Percentiles rank a stretch among this genome's conserved stretches.
Evolutionary conservation across 2,797 vertebrate species (phyloP).

Genomic region (Fistularia commersonii): DNA sequence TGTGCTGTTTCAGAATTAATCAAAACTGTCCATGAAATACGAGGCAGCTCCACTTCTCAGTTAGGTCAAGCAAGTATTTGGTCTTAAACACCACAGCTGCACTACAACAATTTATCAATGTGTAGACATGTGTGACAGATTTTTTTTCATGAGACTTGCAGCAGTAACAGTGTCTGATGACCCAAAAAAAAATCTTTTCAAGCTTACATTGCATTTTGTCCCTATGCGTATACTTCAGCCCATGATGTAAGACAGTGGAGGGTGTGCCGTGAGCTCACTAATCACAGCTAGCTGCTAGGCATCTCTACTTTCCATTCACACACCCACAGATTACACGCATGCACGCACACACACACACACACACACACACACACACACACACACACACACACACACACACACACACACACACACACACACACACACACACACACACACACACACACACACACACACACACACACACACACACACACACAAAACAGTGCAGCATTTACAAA

Average conservation of each 20-base stretch:
- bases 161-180: conserved; percentile 9
- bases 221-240: conserved; percentile 25
- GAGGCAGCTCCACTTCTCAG: conserved; percentile 1
- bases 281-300: conserved; percentile 11
- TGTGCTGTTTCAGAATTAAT: background rate
- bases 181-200: conserved; percentile 2
- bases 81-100: conserved; percentile 36
- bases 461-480: background rate
- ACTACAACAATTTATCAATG: conserved; percentile 7
- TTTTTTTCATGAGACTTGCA: conserved; percentile 3
- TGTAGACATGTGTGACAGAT: conserved; percentile 22
- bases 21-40: conserved; percentile 5
- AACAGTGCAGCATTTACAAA: conserved; percentile 45
- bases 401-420: background rate
- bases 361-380: conserved; percentile 1
- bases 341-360: background rate
- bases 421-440: conserved; percentile 2
- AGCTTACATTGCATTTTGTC: conserved; percentile 16
- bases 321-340: conserved; percentile 15
- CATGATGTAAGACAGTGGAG: conserved; percentile 18
- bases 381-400: background rate
- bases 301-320: conserved; percentile 28
- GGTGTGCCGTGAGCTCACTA: conserved; percentile 7
- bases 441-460: background rate
- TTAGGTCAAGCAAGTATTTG: conserved; percentile 28